phyloP scores from a whole-genome alignment of 2,888 invertebrate genomes.

The Troglohyphantes excavatus region DNA sequence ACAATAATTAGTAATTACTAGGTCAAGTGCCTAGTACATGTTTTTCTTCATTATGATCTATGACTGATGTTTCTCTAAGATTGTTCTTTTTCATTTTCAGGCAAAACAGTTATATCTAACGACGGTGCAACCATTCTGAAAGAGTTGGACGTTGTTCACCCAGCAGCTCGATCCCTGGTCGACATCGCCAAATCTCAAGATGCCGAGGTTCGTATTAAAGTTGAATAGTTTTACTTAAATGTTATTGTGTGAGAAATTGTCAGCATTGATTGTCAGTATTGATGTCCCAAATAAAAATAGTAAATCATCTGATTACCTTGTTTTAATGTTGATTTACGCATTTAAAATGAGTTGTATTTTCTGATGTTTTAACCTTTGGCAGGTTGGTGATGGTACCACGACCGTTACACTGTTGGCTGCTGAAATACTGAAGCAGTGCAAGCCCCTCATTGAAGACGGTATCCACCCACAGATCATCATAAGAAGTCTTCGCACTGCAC shows the following conservation, averaged over 20 bases:
- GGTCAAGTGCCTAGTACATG: no score
- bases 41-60: no score
- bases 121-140: constrained; percentile 99
- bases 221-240: no score
- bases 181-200: constrained; percentile 99
- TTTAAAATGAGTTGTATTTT: no score
- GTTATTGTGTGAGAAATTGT: no score
- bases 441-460: constrained; percentile 98
- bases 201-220: constrained; percentile 88
- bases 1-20: no score
- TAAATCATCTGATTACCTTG: not conserved
- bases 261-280: no score
- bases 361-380: no score
- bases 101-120: constrained; percentile 97
- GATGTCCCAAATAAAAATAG: no score
- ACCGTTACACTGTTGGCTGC: constrained; percentile 97
- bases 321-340: no score
- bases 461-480: constrained; percentile 97
- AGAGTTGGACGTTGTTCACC: constrained; percentile 98
- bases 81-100: constrained; percentile 81
- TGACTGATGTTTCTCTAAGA: not conserved
- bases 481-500: constrained; percentile 92
- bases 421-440: constrained; percentile 96
- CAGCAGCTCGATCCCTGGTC: constrained; percentile 98
- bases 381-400: constrained; percentile 99